A percentile compares a stretch with the other conserved stretches of the same genome.
These are phyloP conservation scores for Urechis unicinctus DNA, from an alignment of 2,888 invertebrate species.

Conservation along the genomic window DNA sequence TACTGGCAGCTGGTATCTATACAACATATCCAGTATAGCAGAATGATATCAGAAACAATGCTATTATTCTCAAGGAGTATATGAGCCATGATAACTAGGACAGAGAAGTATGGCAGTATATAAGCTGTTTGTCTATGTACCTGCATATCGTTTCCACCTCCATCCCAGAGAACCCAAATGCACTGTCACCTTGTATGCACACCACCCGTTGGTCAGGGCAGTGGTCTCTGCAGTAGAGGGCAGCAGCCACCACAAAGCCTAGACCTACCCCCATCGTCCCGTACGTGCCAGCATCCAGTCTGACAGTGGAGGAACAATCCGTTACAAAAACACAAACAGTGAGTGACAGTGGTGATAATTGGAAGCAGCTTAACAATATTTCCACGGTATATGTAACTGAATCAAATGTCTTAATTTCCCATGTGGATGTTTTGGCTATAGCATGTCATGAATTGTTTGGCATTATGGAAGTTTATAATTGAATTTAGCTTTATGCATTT, in stretches of 20 bases:
- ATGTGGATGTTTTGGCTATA: too few species aligned
- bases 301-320: constrained; percentile 24
- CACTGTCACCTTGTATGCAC: constrained; percentile 94
- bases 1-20: constrained; percentile 82
- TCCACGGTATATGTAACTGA: neutral
- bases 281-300: constrained; percentile 92
- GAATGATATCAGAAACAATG: too few species aligned
- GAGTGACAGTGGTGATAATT: too few species aligned
- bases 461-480: too few species aligned
- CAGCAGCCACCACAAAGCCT: constrained; percentile 87
- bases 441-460: neutral
- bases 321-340: too few species aligned
- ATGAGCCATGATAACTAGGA: neutral
- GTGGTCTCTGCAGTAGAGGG: constrained; percentile 77
- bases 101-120: neutral
- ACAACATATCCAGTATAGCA: too few species aligned
- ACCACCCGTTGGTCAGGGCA: constrained; percentile 76
- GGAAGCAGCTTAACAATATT: neutral
- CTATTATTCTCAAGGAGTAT: too few species aligned
- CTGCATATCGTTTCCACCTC: constrained; percentile 91
- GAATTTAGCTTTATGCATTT: too few species aligned
- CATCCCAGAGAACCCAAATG: constrained; percentile 97
- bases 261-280: constrained; percentile 95
- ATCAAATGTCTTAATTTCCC: neutral
- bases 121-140: constrained; percentile 48